Conservation (phyloP, 2,888 invertebrate species). For the Nomada ferruginata region DNA sequence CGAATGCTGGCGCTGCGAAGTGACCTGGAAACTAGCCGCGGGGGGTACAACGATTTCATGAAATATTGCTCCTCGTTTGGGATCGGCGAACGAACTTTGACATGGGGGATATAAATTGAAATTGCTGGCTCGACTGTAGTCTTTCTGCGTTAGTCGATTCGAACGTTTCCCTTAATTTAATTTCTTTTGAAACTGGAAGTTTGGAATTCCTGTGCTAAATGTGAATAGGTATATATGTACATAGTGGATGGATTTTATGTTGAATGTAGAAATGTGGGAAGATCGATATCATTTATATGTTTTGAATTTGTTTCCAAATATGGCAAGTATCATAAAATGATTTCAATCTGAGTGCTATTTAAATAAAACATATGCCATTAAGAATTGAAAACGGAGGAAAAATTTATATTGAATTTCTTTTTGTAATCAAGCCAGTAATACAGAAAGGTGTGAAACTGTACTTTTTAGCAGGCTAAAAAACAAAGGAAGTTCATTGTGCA, state of each 20-base stretch:
- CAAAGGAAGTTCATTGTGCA: constrained; percentile 1
- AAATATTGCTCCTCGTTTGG: constrained; percentile 24
- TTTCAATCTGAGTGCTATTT: too few species aligned
- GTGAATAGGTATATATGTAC: too few species aligned
- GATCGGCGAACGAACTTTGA: background rate
- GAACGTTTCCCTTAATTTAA: background rate
- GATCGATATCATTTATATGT: too few species aligned
- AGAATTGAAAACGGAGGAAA: too few species aligned
- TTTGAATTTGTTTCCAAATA: too few species aligned
- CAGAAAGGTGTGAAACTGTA: background rate
- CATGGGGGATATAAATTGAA: background rate
- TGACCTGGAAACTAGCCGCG: constrained; percentile 39
- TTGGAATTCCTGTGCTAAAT: background rate
- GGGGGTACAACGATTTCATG: constrained; percentile 31
- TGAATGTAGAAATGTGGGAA: too few species aligned
- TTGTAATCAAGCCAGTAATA: too few species aligned
- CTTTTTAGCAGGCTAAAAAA: background rate
- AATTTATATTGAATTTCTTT: too few species aligned
- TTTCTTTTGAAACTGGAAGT: background rate
- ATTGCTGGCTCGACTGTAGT: background rate
- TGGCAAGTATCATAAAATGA: too few species aligned
- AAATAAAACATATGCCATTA: too few species aligned
- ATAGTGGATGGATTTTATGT: too few species aligned
- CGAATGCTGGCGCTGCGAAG: constrained; percentile 13
- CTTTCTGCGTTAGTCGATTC: background rate